Percentiles rank a stretch among this genome's conserved stretches.
phyloP scores from a whole-genome alignment of 2,888 invertebrate species.

The Slavum lentiscoides region DNA sequence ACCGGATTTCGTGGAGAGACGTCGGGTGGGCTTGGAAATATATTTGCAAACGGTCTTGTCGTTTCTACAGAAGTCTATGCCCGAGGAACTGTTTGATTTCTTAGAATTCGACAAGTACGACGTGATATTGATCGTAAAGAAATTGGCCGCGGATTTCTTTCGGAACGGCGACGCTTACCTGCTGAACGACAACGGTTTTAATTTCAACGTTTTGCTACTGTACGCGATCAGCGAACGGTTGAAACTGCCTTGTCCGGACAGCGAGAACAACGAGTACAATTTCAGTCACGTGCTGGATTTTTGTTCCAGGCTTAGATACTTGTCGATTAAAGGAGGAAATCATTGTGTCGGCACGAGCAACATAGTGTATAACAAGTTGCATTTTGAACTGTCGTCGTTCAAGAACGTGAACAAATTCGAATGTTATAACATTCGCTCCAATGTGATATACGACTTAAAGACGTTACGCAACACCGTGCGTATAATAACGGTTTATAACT shows the following conservation, averaged over 20 bases:
- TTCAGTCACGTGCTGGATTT: slow-evolving; percentile 90
- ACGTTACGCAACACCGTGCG: slow-evolving; percentile 68
- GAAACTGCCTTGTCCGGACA: slow-evolving; percentile 80
- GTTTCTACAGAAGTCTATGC: slow-evolving; percentile 77
- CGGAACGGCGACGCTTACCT: slow-evolving; percentile 74
- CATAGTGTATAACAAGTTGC: slow-evolving; percentile 77
- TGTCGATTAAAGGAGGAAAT: slow-evolving; percentile 71
- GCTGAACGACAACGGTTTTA: slow-evolving; percentile 67
- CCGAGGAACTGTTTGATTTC: slow-evolving; percentile 79
- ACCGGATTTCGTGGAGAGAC: slow-evolving; percentile 81
- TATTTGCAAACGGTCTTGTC: slow-evolving; percentile 79
- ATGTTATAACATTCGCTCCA: slow-evolving; percentile 71
- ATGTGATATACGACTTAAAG: slow-evolving; percentile 68
- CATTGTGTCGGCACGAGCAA: slow-evolving; percentile 79
- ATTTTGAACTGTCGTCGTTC: slow-evolving; percentile 82
- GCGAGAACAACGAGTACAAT: slow-evolving; percentile 81
- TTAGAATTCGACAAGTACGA: slow-evolving; percentile 88
- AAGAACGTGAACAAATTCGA: slow-evolving; percentile 74
- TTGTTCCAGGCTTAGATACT: slow-evolving; percentile 72
- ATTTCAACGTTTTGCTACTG: slow-evolving; percentile 74
- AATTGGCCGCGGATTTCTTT: slow-evolving; percentile 77
- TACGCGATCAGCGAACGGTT: slow-evolving; percentile 88
- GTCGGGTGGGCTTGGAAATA: slow-evolving; percentile 76
- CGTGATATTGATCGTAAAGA: slow-evolving; percentile 81
- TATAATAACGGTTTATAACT: slow-evolving; percentile 67